These are phyloP conservation scores for Trissoscelio sp. DNA, from an alignment of 2,888 invertebrate species.

Conservation along the genomic window DNA sequence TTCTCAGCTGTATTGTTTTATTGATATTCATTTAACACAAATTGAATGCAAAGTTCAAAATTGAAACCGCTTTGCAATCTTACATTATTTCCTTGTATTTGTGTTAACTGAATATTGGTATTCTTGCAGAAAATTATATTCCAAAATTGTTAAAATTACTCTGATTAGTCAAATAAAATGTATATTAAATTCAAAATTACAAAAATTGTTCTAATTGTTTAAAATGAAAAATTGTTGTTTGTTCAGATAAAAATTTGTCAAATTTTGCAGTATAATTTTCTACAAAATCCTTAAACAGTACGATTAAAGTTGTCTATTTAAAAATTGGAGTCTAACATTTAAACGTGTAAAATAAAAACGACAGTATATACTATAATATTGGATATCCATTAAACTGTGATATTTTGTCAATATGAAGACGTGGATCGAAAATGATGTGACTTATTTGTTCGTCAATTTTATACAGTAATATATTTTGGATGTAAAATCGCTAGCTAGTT, in stretches of 20 bases:
- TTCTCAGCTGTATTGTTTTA: not conserved
- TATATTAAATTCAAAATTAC: too few relatives aligned
- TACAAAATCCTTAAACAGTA: conserved; percentile 3
- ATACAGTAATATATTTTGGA: conserved; percentile 27
- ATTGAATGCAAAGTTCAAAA: not conserved
- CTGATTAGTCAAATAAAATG: too few relatives aligned
- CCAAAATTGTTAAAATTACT: too few relatives aligned
- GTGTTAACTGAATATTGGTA: conserved; percentile 18
- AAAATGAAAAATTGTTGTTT: too few relatives aligned
- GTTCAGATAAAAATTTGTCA: too few relatives aligned
- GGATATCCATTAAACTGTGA: conserved; percentile 21
- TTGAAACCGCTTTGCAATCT: too few relatives aligned
- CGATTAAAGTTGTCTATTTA: conserved; percentile 31
- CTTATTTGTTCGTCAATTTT: conserved; percentile 4
- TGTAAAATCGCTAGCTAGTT: conserved; percentile 10
- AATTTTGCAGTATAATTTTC: too few relatives aligned
- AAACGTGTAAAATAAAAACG: conserved; percentile 38
- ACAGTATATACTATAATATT: conserved; percentile 17
- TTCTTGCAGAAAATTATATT: not conserved
- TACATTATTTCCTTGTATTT: conserved; percentile 1
- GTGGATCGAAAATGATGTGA: conserved; percentile 21
- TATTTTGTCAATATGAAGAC: conserved; percentile 20
- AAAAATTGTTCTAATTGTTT: too few relatives aligned
- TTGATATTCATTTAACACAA: conserved; percentile 23
- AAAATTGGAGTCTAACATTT: conserved; percentile 49